These are phyloP conservation scores for Chlorops oryzae DNA, from an alignment of 1,140 invertebrate genomes.

Conservation along the genomic window DNA sequence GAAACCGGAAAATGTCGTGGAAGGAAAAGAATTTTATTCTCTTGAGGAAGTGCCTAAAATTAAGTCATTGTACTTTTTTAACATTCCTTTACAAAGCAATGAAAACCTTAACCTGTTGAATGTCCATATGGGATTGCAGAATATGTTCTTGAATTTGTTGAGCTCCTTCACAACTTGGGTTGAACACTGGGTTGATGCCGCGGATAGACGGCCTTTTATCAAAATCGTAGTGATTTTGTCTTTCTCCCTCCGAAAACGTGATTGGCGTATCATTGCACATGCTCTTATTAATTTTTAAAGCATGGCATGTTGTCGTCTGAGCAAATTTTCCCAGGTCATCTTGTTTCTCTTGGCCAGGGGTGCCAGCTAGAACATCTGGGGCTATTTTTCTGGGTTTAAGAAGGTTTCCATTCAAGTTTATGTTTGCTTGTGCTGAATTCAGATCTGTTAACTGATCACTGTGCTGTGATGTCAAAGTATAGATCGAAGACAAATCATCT, in stretches of 20 bases:
- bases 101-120: no score
- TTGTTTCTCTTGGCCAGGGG: conserved; percentile 53
- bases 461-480: conserved; percentile 51
- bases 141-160: conserved; percentile 74
- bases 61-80: no score
- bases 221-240: conserved; percentile 84
- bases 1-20: no score
- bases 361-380: conserved; percentile 72
- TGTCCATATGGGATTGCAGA: no score
- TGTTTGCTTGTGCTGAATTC: no score
- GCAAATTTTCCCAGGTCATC: conserved; percentile 80
- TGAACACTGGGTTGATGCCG: conserved; percentile 54
- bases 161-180: conserved; percentile 72
- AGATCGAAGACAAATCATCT: conserved; percentile 63
- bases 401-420: no score
- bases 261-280: conserved; percentile 55
- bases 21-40: no score
- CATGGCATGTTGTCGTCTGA: conserved; percentile 71
- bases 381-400: conserved; percentile 55
- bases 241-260: conserved; percentile 62
- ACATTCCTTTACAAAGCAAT: no score
- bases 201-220: conserved; percentile 78
- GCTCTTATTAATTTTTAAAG: conserved; percentile 71
- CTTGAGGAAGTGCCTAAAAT: no score
- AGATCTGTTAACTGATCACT: no score